A percentile compares a stretch with the other conserved stretches of the same genome.
Evolutionary conservation across 2,113 vertebrate species (phyloP).

Genomic region (Chaenocephalus aceratus): DNA sequence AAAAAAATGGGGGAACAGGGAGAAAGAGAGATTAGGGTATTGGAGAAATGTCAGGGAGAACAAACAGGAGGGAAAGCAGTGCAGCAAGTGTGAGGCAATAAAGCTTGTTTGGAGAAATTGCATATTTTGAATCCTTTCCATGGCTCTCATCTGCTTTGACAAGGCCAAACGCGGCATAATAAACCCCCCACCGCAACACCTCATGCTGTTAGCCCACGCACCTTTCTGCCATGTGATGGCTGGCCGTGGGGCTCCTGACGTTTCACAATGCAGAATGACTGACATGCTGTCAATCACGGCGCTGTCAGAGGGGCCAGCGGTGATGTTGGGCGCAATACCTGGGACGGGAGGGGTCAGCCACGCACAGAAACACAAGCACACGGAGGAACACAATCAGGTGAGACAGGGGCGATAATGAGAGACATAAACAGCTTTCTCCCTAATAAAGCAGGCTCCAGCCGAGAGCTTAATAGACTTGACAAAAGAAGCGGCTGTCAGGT

Average conservation of each 20-base stretch:
- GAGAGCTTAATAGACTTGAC: slow-evolving; percentile 74
- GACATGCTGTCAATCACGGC: slow-evolving; percentile 96
- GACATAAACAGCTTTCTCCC: slow-evolving; percentile 67
- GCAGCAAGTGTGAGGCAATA: slow-evolving; percentile 18
- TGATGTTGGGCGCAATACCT: slow-evolving; percentile 99
- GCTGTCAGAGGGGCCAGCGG: slow-evolving; percentile 94
- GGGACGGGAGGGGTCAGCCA: slow-evolving; percentile 34
- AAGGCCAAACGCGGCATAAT: slow-evolving; percentile 46
- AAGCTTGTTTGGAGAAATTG: slow-evolving; percentile 44
- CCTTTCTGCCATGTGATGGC: slow-evolving; percentile 99
- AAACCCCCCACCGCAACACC: slow-evolving; percentile 14
- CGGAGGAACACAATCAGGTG: slow-evolving; percentile 49
- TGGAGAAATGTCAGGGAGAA: slow-evolving; percentile 67
- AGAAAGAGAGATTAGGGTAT: slow-evolving; percentile 52
- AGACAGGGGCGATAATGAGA: slow-evolving; percentile 73
- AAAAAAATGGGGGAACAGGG: neutral
- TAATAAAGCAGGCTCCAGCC: slow-evolving; percentile 68
- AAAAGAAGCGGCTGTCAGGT: slow-evolving; percentile 69
- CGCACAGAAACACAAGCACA: slow-evolving; percentile 22
- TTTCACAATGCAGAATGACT: slow-evolving; percentile 94
- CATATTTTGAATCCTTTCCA: slow-evolving; percentile 33
- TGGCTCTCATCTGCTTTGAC: slow-evolving; percentile 24
- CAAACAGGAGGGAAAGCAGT: slow-evolving; percentile 46
- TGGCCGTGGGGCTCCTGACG: slow-evolving; percentile 93
- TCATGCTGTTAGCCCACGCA: slow-evolving; percentile 61